A percentile compares a stretch with the other conserved stretches of the same genome.
Conservation (phyloP, 2,888 invertebrate species). For the Mesoligia furuncula region DNA sequence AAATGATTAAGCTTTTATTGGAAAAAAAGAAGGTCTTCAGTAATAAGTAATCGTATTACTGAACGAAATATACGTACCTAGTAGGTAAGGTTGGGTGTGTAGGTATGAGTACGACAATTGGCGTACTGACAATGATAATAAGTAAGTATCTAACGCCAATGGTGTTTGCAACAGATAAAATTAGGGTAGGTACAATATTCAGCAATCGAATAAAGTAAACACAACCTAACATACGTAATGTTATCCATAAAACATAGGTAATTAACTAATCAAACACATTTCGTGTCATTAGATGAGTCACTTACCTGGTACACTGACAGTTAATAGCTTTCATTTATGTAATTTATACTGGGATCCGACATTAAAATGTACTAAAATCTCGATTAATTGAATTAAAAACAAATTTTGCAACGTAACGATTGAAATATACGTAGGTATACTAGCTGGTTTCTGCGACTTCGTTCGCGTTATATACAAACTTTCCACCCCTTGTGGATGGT, state of each 20-base stretch:
- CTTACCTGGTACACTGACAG: conserved; percentile 38
- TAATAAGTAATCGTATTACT: conserved; percentile 25
- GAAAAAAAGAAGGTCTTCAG: conserved; percentile 17
- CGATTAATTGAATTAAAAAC: conserved; percentile 19
- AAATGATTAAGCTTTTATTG: conserved; percentile 35
- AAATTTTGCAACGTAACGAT: neutral
- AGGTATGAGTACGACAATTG: neutral
- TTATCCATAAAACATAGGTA: conserved; percentile 50
- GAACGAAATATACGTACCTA: neutral
- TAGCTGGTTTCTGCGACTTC: neutral
- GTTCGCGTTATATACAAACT: conserved; percentile 2
- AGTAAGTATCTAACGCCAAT: neutral
- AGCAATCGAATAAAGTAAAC: conserved; percentile 32
- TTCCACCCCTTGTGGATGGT: neutral
- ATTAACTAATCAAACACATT: conserved; percentile 61
- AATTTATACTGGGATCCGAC: conserved; percentile 27
- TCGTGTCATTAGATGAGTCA: conserved; percentile 58
- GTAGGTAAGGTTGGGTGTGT: neutral
- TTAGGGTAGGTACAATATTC: conserved; percentile 10
- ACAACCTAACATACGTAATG: conserved; percentile 16
- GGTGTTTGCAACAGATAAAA: conserved; percentile 10
- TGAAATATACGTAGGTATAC: too few relatives aligned
- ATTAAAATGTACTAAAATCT: conserved; percentile 24
- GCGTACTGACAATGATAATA: neutral
- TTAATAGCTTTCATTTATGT: conserved; percentile 47